Base-by-base conservation (phyloP, 2,113 vertebrate species). In the Garra rufa region DNA sequence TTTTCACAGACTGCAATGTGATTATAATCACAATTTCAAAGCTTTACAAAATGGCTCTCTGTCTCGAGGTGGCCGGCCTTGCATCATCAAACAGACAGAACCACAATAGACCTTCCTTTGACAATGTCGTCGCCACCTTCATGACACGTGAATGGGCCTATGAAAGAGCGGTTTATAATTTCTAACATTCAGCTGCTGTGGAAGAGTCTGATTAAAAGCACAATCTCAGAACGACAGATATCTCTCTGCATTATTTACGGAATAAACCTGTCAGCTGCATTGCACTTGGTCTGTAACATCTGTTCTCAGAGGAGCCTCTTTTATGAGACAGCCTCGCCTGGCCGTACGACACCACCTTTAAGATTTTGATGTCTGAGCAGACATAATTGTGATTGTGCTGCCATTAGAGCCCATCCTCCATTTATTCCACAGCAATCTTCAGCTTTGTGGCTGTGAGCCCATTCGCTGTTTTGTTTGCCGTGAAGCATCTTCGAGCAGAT, bases 11-110 rank as follows among this genome's bases (percentile, higher is more conserved):
- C 85, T 83, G 88, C 84, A 78, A 78, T 89, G 86, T 90, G 86
- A 91, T 89, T 91, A 89, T 90, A 91, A 90, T 89, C 87, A 88
- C 84, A 83, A 63, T 89, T 89, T 85, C 80, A 57, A 74, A 80
- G 44, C 83, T 63, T 88, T 65, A 48, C 26, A 24, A 44, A 88
- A 67, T 76, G 81, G 52, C 57, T 24, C 46, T 78, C 26, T n/a
- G n/a, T 52, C 14, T 85, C 61, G 34, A 9, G 17, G 61, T 24
- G 71, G 14, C 71, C 44, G 13, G 71, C 11, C 65, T 61, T 2
- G 43, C 38, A 84, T 74, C 70, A 67, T 69, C 44, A 67, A 52
- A 81, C 44, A 50, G 46, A 41, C 75, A 48, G 26, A 30, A 28
- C 24, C 44, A 41, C 74, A 46, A 83, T 83, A 67, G 41, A 30